Conservation (phyloP, 2,888 invertebrate genomes). For the Xylota sylvarum region DNA sequence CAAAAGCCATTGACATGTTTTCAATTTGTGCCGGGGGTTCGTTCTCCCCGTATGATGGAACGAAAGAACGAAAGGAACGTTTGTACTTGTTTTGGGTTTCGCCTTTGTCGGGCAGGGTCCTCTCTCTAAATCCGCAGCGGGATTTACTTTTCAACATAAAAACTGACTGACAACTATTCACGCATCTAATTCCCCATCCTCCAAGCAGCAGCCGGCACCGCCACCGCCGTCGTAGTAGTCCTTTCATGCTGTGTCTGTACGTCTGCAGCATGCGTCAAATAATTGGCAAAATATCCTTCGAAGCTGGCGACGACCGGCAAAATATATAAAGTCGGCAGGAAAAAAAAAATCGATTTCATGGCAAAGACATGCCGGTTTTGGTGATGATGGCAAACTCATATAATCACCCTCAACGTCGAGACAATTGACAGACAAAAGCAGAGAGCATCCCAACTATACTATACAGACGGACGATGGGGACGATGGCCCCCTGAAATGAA, state of each 20-base stretch:
- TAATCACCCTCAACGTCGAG: conserved; percentile 66
- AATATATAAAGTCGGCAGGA: conserved; percentile 20
- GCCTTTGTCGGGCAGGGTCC: conserved; percentile 19
- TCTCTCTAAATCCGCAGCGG: conserved; percentile 51
- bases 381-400: conserved; percentile 51
- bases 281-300: conserved; percentile 72
- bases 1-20: conserved; percentile 71
- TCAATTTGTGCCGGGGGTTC: conserved; percentile 51
- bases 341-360: conserved; percentile 61
- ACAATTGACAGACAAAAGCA: conserved; percentile 76
- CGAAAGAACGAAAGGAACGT: not conserved
- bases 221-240: not conserved
- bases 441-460: conserved; percentile 16
- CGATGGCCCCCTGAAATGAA: conserved; percentile 44
- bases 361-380: conserved; percentile 31
- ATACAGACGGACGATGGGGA: conserved; percentile 6
- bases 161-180: conserved; percentile 71
- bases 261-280: conserved; percentile 73
- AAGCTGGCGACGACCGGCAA: conserved; percentile 27
- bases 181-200: conserved; percentile 73
- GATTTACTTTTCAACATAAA: conserved; percentile 72
- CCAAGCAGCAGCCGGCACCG: not conserved
- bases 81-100: conserved; percentile 37
- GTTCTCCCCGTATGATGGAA: not conserved
- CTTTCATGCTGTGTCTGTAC: conserved; percentile 46